Conservation (phyloP, 2,797 vertebrate species). For the Acipenser transmontanus region DNA sequence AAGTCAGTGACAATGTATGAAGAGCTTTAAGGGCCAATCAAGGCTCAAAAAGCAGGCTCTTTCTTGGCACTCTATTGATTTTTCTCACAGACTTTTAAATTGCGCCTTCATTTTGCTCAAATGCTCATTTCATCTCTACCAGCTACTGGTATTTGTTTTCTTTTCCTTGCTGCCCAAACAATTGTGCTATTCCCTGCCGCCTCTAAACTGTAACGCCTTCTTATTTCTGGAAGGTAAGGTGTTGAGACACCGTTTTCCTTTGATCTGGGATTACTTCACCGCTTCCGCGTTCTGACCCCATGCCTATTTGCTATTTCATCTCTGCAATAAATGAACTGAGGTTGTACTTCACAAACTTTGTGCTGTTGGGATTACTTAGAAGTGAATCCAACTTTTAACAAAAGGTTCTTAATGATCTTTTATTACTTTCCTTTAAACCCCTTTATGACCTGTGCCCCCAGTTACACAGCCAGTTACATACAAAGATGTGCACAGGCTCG, state of each 20-base stretch:
- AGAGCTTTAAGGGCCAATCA: constrained; percentile 58
- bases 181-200: constrained; percentile 55
- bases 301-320: constrained; percentile 35
- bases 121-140: constrained; percentile 62
- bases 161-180: constrained; percentile 60
- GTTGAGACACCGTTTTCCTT: constrained; percentile 58
- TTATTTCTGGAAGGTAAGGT: constrained; percentile 70
- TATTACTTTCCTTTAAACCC: too few relatives aligned
- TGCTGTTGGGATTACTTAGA: not conserved
- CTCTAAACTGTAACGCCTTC: constrained; percentile 67
- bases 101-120: constrained; percentile 70
- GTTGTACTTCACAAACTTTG: not conserved
- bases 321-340: constrained; percentile 29
- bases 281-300: not conserved
- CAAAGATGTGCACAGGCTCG: too few relatives aligned
- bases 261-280: constrained; percentile 67
- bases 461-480: too few relatives aligned
- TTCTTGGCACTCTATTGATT: constrained; percentile 70
- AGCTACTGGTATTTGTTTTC: constrained; percentile 45
- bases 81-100: constrained; percentile 75
- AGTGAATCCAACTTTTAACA: not conserved
- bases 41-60: constrained; percentile 53
- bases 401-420: not conserved
- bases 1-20: constrained; percentile 62
- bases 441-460: too few relatives aligned